A percentile compares a stretch with the other conserved stretches of the same genome.
Conservation (phyloP, 2,888 invertebrate genomes). For the Hemaris fuciformis region DNA sequence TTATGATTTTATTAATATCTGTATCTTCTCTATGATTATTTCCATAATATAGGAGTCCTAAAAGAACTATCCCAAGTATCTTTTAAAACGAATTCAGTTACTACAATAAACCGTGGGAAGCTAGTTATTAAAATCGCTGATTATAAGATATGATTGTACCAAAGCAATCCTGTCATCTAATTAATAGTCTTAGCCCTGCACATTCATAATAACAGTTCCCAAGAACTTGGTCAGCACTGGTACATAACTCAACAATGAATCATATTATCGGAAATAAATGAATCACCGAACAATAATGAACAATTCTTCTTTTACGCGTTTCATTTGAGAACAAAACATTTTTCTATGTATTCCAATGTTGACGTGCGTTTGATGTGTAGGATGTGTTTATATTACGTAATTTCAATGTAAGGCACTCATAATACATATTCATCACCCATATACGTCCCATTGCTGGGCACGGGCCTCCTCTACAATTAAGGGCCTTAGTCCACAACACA, state of each 20-base stretch:
- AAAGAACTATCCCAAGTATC: neutral
- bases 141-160: neutral
- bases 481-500: too few species aligned
- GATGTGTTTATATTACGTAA: too few species aligned
- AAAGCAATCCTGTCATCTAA: neutral
- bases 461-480: too few species aligned
- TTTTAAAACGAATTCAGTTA: neutral
- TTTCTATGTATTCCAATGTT: conserved; percentile 4
- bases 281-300: neutral
- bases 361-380: too few species aligned
- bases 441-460: too few species aligned
- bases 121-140: neutral
- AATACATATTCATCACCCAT: too few species aligned
- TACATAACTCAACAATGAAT: neutral
- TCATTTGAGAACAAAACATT: neutral
- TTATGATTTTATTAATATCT: too few species aligned
- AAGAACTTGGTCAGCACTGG: conserved; percentile 1
- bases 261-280: conserved; percentile 12
- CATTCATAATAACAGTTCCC: neutral
- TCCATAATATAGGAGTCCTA: too few species aligned
- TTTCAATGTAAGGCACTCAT: too few species aligned
- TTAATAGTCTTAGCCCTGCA: neutral
- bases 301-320: neutral
- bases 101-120: neutral
- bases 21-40: too few species aligned